Conservation (phyloP, 2,888 invertebrate genomes). For the Orgyia antiqua region DNA sequence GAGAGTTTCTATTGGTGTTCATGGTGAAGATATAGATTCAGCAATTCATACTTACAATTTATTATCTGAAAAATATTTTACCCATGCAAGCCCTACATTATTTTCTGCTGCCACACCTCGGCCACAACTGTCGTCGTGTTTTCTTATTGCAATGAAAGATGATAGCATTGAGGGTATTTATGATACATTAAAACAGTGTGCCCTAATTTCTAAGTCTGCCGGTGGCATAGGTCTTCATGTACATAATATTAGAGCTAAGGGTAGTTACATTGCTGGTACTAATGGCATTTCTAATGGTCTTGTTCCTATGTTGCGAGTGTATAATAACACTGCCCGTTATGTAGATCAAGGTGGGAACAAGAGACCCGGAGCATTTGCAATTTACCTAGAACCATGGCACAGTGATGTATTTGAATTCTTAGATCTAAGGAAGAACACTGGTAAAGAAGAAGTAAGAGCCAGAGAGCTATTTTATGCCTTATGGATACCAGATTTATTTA, state of each 20-base stretch:
- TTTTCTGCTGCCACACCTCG: conserved; percentile 95
- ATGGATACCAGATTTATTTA: conserved; percentile 99
- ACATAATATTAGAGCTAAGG: conserved; percentile 95
- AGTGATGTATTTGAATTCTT: conserved; percentile 97
- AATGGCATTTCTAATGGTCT: conserved; percentile 97
- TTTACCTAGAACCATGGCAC: conserved; percentile 99
- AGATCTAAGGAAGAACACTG: conserved; percentile 95
- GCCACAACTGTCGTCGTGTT: conserved; percentile 97
- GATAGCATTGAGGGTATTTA: conserved; percentile 98
- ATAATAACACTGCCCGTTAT: conserved; percentile 96
- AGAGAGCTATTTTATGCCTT: conserved; percentile 97
- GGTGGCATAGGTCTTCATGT: conserved; percentile 98
- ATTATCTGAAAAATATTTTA: conserved; percentile 96
- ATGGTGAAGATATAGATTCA: conserved; percentile 93
- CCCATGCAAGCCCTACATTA: conserved; percentile 98
- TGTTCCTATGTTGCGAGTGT: conserved; percentile 96
- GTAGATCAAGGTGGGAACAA: conserved; percentile 99
- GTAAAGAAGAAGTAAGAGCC: conserved; percentile 96
- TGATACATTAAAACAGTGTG: conserved; percentile 94
- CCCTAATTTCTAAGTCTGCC: conserved; percentile 96
- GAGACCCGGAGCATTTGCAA: conserved; percentile 97
- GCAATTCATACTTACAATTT: conserved; percentile 98
- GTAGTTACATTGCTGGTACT: conserved; percentile 94
- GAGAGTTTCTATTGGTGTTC: conserved; percentile 98
- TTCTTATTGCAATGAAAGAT: conserved; percentile 94